Conservation (phyloP, 2,113 vertebrate species). For the Axis porcinus region DNA sequence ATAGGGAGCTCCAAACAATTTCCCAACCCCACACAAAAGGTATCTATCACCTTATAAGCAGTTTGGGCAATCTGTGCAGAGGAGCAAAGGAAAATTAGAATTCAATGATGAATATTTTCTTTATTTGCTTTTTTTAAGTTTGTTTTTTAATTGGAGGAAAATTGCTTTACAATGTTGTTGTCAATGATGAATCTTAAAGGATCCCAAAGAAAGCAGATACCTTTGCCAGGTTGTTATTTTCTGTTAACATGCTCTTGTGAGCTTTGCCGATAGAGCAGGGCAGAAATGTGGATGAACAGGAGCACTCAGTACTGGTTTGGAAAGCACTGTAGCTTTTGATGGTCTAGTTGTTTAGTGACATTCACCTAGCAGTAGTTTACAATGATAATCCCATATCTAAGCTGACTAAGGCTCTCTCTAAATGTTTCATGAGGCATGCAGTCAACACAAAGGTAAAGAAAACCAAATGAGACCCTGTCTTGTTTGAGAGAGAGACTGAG, state of each 20-base stretch:
- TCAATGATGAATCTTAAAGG: background rate
- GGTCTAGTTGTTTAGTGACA: background rate
- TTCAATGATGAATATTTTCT: background rate
- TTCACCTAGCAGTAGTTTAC: background rate
- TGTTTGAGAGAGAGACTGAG: background rate
- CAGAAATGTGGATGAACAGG: too few species aligned
- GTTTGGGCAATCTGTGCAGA: background rate
- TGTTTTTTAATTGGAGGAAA: background rate
- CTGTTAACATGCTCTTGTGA: background rate
- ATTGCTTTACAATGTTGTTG: background rate
- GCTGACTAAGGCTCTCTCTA: background rate
- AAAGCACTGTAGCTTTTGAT: background rate
- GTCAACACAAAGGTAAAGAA: background rate
- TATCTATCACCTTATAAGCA: background rate
- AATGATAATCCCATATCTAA: background rate
- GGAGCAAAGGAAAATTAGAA: background rate
- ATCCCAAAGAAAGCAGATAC: background rate
- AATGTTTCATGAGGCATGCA: background rate
- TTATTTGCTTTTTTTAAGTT: background rate
- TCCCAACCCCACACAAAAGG: background rate
- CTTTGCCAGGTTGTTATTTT: background rate
- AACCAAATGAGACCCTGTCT: background rate
- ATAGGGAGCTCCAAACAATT: background rate
- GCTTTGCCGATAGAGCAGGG: background rate
- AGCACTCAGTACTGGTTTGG: background rate